Base-by-base conservation (phyloP, 2,888 invertebrate species). In the Pasiphila rectangulata region DNA sequence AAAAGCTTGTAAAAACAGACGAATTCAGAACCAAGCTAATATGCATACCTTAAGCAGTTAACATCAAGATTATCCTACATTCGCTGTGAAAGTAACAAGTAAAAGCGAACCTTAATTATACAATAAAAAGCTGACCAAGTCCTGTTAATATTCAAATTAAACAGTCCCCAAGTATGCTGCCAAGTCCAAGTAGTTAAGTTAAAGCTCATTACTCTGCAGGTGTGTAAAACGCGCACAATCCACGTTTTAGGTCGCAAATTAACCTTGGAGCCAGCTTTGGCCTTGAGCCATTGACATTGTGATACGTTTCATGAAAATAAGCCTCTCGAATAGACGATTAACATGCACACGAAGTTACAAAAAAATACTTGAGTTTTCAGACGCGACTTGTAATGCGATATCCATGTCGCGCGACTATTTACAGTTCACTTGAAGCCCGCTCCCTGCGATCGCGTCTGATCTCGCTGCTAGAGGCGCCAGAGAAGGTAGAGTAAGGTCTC, bases 201-300 rank as follows among this genome's bases (percentile, higher is more conserved):
- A n/a, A n/a, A n/a, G n/a, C n/a, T n/a, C n/a, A n/a, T n/a, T n/a
- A n/a, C n/a, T n/a, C n/a, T n/a, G n/a, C n/a, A n/a, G n/a, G n/a
- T n/a, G n/a, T n/a, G n/a, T n/a, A n/a, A n/a, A n/a, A n/a, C n/a
- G n/a, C n/a, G n/a, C n/a, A n/a, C n/a, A n/a, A n/a, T n/a, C n/a
- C n/a, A n/a, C n/a, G n/a, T 46, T 56, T 44, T 49, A 9, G 16
- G 12, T 27, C 40, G 37, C 53, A 51, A 54, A 54, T 57, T 53
- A 57, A 42, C 54, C 51, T 52, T 54, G 39, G 30, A 43, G 44
- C 23, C 19, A 44, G 29, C 17, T 36, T 17, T 21, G 24, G 29
- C 46, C 51, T 43, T 51, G 42, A 36, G 39, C 43, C 43, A 46
- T 36, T 51, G 47, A 39, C 49, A 32, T 51, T 53, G 35, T 47